Evolutionary conservation across 2,888 invertebrate species (phyloP).

Genomic region (Alentia gelatinosa): DNA sequence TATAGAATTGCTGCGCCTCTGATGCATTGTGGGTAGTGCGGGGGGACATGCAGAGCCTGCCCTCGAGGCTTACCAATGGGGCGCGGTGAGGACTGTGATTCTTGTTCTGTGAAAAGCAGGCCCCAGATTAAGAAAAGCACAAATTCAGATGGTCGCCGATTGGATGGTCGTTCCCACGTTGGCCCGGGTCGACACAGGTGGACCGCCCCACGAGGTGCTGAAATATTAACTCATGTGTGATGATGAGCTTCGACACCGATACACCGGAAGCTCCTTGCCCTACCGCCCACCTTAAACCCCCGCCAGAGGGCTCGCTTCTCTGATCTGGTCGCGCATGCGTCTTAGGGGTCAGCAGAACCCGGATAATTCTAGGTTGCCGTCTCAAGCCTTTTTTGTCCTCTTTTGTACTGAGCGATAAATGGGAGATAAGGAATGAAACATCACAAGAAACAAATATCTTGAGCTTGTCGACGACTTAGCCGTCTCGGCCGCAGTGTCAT

Average conservation of each 20-base stretch:
- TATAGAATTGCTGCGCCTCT: neutral
- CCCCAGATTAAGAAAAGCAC: neutral
- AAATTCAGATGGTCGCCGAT: neutral
- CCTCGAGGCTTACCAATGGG: neutral
- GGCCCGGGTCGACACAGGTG: neutral
- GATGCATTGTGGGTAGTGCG: neutral
- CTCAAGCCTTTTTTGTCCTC: neutral
- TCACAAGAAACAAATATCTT: neutral
- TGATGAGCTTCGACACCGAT: neutral
- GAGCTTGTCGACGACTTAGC: neutral
- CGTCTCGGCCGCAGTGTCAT: neutral
- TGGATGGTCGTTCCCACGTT: neutral
- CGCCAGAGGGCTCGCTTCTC: neutral
- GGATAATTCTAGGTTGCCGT: neutral
- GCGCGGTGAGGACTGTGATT: neutral
- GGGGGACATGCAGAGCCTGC: neutral
- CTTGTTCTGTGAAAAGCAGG: neutral
- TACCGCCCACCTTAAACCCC: neutral
- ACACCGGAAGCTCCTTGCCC: neutral
- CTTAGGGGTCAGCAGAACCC: neutral
- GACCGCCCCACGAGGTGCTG: neutral
- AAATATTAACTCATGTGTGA: neutral
- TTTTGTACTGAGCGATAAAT: conserved; percentile 8
- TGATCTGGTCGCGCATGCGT: neutral
- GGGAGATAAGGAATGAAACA: neutral